Conservation (phyloP, 2,113 vertebrate genomes). For the Melozone crissalis region DNA sequence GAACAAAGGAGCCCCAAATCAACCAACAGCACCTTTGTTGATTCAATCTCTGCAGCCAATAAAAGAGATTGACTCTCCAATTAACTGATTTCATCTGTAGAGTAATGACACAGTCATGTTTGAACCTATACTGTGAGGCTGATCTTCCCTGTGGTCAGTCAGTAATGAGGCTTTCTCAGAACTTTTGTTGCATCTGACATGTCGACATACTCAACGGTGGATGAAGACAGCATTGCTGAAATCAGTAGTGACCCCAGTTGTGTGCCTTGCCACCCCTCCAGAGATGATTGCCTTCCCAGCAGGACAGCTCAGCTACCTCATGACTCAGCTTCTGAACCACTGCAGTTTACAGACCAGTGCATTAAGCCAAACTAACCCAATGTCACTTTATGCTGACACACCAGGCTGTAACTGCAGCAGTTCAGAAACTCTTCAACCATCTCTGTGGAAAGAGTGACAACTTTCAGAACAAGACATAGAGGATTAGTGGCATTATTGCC, state of each 20-base stretch:
- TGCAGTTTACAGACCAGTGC: neutral
- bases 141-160: neutral
- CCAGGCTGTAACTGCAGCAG: neutral
- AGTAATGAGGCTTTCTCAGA: conserved; percentile 1
- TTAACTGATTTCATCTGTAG: conserved; percentile 6
- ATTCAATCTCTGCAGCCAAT: neutral
- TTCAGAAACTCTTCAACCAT: neutral
- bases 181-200: neutral
- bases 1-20: neutral
- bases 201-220: neutral
- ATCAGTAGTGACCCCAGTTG: neutral
- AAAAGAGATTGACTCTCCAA: neutral
- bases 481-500: neutral
- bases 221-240: neutral
- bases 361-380: neutral
- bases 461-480: neutral
- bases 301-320: conserved; percentile 16
- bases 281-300: neutral
- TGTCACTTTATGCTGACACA: neutral
- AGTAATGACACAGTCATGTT: neutral
- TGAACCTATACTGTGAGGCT: neutral
- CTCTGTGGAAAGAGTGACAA: neutral
- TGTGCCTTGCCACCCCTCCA: neutral
- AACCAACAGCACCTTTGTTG: neutral
- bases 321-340: conserved; percentile 27